Base-by-base conservation (phyloP, 2,888 invertebrate genomes). In the Parthenolecanium corni region DNA sequence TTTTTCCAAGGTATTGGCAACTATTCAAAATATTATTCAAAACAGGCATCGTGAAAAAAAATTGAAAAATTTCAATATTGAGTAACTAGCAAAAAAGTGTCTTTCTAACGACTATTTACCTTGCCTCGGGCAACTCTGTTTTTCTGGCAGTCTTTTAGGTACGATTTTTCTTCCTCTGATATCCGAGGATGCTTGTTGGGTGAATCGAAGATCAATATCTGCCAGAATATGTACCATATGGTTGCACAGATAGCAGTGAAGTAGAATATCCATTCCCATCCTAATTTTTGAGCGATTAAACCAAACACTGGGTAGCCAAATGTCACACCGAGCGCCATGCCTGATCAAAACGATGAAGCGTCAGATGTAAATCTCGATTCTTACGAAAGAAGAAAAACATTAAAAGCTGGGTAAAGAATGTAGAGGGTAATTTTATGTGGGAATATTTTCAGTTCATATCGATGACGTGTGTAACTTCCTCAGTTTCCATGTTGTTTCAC, bases 191-290 rank as follows among this genome's bases (percentile, higher is more conserved):
- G 91, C 64, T 83, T 79, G 0, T 84, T 84, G 0, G 91, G 91
- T 0, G 86, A 82, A 72, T 90, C 89, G 73, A 81, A 88, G 3
- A 89, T 81, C 51, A 89, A 78, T 0, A 82, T 77, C 75, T 89
- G 86, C 90, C 90, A 91, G 3, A 81, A 76, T 62, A 85, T 72
- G 5, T 88, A 87, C 93, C 93, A 94, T 66, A 61, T 9, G 2
- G 36, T 12, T n/a, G 36, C 49, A 16, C 23, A 21, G 14, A 51
- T 6, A 40, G 31, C 23, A n/a, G 61, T 38, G 3, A 38, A 16
- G 24, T 51, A 61, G 77, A 93, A 93, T 18, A 90, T 87, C 0
- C 88, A 88, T 67, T 87, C 84, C 93, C 93, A 93, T 12, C 92
- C 91, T 62, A 84, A 77, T 65, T 82, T 79, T 6, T 83, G 83